These are phyloP conservation scores for Clistopyga incitator DNA, from an alignment of 2,888 invertebrate species.

Conservation along the genomic window DNA sequence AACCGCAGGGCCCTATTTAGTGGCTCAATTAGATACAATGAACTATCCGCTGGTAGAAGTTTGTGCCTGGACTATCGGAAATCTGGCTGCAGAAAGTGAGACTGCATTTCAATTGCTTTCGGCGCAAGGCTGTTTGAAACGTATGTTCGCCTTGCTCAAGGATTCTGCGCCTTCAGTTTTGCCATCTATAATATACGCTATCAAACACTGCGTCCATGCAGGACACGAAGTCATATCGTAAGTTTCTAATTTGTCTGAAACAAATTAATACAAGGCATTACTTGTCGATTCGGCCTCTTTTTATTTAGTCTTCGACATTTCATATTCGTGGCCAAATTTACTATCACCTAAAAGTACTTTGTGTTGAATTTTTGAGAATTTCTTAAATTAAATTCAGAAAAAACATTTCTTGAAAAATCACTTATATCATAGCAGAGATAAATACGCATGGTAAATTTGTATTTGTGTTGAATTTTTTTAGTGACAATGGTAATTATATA, in stretches of 20 bases:
- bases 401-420: too few species aligned
- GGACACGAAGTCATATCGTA: constrained; percentile 77
- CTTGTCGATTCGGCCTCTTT: background rate
- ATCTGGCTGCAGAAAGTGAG: constrained; percentile 77
- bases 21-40: constrained; percentile 81
- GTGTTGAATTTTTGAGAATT: too few species aligned
- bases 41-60: constrained; percentile 79
- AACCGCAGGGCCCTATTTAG: constrained; percentile 85
- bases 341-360: too few species aligned
- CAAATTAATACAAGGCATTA: background rate
- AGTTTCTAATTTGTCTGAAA: constrained; percentile 51
- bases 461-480: too few species aligned
- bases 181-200: constrained; percentile 78
- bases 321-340: too few species aligned
- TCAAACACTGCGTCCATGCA: constrained; percentile 74
- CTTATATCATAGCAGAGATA: too few species aligned
- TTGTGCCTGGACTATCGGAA: constrained; percentile 82
- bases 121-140: constrained; percentile 79
- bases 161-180: constrained; percentile 73
- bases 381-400: too few species aligned
- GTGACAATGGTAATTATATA: too few species aligned
- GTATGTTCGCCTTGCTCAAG: constrained; percentile 72
- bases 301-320: background rate
- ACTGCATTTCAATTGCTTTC: constrained; percentile 78
- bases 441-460: too few species aligned